phyloP scores from a whole-genome alignment of 2,888 invertebrate species.

The Euzetes globulus region DNA sequence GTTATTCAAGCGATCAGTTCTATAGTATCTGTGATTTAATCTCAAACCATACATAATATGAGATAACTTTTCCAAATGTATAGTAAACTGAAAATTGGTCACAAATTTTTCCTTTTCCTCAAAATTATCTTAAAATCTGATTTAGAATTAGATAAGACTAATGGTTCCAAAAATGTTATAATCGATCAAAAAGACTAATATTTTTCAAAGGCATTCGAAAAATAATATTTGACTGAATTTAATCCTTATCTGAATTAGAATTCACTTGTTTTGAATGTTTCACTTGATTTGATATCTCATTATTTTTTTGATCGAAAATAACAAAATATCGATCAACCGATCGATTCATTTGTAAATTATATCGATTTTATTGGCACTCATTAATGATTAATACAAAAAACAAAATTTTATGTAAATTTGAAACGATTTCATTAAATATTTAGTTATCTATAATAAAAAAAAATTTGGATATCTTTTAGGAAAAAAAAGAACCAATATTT shows the following conservation, averaged over 20 bases:
- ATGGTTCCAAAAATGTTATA: neutral
- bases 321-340: neutral
- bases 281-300: neutral
- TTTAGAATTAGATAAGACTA: neutral
- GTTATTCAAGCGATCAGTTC: neutral
- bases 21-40: conserved; percentile 1
- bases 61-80: neutral
- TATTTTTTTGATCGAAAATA: neutral
- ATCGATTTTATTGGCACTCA: neutral
- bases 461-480: neutral
- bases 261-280: neutral
- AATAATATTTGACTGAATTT: neutral
- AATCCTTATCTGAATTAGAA: neutral
- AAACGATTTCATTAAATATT: neutral
- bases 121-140: neutral
- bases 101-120: neutral
- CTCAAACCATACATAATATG: neutral
- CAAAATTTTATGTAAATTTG: neutral
- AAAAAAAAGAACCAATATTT: neutral
- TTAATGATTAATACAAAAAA: neutral
- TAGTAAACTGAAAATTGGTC: neutral
- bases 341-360: neutral
- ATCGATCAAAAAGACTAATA: neutral
- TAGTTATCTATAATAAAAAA: neutral
- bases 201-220: neutral